Conservation (phyloP, 2,888 invertebrate species). For the Agriotes lineatus region DNA sequence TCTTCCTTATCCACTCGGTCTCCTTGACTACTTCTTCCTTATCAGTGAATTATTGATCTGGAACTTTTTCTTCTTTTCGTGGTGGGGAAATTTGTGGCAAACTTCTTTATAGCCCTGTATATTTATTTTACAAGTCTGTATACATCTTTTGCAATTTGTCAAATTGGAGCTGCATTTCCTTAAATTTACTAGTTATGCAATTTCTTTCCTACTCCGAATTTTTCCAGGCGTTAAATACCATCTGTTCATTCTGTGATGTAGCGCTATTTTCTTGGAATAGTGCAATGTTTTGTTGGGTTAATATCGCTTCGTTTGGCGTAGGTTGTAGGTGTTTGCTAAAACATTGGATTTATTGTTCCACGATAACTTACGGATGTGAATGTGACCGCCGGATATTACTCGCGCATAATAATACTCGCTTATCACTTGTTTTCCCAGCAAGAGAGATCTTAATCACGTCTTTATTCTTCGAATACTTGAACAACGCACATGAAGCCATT, state of each 20-base stretch:
- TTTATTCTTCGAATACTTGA: no score
- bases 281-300: no score
- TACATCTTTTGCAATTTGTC: conserved; percentile 18
- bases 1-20: conserved; percentile 24
- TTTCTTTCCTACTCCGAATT: conserved; percentile 11
- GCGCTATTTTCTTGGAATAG: no score
- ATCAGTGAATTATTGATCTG: conserved; percentile 26
- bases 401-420: no score
- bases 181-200: conserved; percentile 19
- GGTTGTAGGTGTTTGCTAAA: no score
- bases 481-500: no score
- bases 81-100: conserved; percentile 15
- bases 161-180: conserved; percentile 16
- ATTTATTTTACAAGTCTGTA: conserved; percentile 22
- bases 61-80: not conserved
- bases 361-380: no score
- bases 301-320: no score
- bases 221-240: conserved; percentile 22
- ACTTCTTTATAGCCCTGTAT: conserved; percentile 15
- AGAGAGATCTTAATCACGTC: no score
- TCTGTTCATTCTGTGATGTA: conserved; percentile 26
- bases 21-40: conserved; percentile 20
- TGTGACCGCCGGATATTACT: no score
- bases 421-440: no score
- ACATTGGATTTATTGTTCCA: no score